Conservation (phyloP, 2,797 vertebrate species). For the Ibycter americanus region DNA sequence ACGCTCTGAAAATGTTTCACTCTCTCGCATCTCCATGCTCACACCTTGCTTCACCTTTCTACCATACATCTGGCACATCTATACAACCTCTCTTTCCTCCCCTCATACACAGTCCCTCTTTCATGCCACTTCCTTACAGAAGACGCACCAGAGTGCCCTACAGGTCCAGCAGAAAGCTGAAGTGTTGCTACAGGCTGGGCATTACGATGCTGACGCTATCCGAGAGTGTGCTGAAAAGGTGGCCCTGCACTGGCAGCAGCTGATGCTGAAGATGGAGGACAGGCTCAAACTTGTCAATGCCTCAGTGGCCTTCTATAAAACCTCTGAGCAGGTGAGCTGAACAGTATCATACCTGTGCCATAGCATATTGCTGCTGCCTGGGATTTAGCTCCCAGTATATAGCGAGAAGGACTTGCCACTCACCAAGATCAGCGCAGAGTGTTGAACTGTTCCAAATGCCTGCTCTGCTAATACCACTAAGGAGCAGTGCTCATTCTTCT, state of each 20-base stretch:
- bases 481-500: neutral
- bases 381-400: neutral
- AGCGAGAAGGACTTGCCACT: neutral
- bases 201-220: conserved; percentile 94
- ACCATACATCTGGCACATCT: conserved; percentile 78
- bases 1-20: conserved; percentile 80
- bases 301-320: conserved; percentile 98
- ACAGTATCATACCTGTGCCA: neutral
- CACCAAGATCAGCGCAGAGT: neutral
- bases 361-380: neutral
- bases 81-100: conserved; percentile 74
- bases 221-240: conserved; percentile 94
- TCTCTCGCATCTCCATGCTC: conserved; percentile 78
- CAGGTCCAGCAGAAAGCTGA: conserved; percentile 98
- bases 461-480: neutral
- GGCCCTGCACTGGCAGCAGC: conserved; percentile 96
- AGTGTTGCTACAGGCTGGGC: conserved; percentile 91
- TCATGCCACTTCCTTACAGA: conserved; percentile 97
- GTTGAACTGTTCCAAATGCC: neutral
- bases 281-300: conserved; percentile 96
- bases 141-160: conserved; percentile 97
- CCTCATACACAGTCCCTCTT: conserved; percentile 90
- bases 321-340: conserved; percentile 91
- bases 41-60: conserved; percentile 73
- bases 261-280: conserved; percentile 99